Base-by-base conservation (phyloP, 2,888 invertebrate species). In the Pogonocherus hispidulus region DNA sequence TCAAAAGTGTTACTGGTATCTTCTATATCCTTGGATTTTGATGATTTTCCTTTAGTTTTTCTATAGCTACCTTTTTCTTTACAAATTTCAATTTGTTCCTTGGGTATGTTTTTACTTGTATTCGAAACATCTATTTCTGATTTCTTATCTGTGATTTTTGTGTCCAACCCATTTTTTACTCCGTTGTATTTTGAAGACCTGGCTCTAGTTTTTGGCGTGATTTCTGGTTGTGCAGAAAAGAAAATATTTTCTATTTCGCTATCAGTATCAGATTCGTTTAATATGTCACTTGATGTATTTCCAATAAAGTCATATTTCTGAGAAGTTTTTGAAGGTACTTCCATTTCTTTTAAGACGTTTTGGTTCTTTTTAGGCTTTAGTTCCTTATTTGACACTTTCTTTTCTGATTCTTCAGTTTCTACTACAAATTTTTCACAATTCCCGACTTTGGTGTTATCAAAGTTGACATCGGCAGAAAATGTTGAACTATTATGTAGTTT, bases 221-320 rank as follows among this genome's bases (percentile, higher is more conserved):
- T n/a, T 37, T 37, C 37, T n/a, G n/a, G n/a, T 11, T n/a, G 37
- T n/a, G 16, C 3, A 3, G 41, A n/a, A 14, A 41, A 41, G 11
- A 41, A 41, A 41, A 41, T 41, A 41, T 16, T 41, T 41, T 41
- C 41, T 41, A 41, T 41, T 41, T 41, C 41, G 11, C 16, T 41
- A 16, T 41, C 41, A 14, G n/a, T n/a, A n/a, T 41, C 41, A 14
- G 41, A 41, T 4, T 41, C 41, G 11, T n/a, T 41, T 41, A n/a
- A 41, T 1, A 41, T 16, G 1, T 16, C n/a, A 14, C 14, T 41
- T 16, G 41, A 41, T 41, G 16, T 5, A 41, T n/a, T 16, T 1
- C 3, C n/a, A 5, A n/a, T 41, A 41, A 11, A 41, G 11, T n/a
- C 41, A n/a, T 41, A n/a, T 6, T 41, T 11, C 11, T 41, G 11